phyloP scores from a whole-genome alignment of 2,113 vertebrate species.

The Gasterosteus nipponicus region DNA sequence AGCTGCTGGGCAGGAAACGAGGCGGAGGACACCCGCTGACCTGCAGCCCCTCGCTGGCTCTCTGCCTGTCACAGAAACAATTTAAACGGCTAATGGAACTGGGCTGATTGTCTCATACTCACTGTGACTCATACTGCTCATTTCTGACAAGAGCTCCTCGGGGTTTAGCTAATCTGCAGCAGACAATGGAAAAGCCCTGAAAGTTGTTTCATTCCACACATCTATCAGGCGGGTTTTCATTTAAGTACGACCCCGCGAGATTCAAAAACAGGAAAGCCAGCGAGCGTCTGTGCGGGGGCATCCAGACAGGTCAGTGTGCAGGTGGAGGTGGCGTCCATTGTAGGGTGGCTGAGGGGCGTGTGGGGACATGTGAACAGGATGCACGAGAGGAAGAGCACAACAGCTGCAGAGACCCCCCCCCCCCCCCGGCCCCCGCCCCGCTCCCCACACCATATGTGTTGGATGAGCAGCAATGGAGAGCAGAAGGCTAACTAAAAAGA shows the following conservation, averaged over 20 bases:
- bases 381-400: slow-evolving; percentile 29
- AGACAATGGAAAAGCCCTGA: slow-evolving; percentile 31
- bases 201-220: slow-evolving; percentile 50
- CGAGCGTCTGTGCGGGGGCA: slow-evolving; percentile 10
- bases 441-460: neutral
- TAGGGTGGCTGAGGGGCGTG: slow-evolving; percentile 24
- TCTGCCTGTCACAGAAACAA: slow-evolving; percentile 69
- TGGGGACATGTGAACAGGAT: slow-evolving; percentile 68
- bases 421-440: neutral
- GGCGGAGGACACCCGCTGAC: slow-evolving; percentile 70
- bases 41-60: slow-evolving; percentile 62
- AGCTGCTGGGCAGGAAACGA: slow-evolving; percentile 73
- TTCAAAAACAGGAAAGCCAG: slow-evolving; percentile 67
- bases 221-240: slow-evolving; percentile 38
- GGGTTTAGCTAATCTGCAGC: slow-evolving; percentile 52
- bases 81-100: slow-evolving; percentile 73
- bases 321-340: slow-evolving; percentile 57
- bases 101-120: slow-evolving; percentile 46
- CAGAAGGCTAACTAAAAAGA: neutral
- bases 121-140: slow-evolving; percentile 55
- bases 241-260: slow-evolving; percentile 33
- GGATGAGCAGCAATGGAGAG: slow-evolving; percentile 42
- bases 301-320: slow-evolving; percentile 49
- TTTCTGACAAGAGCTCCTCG: slow-evolving; percentile 63
- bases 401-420: slow-evolving; percentile 18